Conservation (phyloP, 2,888 invertebrate genomes). For the Eulithis prunata region DNA sequence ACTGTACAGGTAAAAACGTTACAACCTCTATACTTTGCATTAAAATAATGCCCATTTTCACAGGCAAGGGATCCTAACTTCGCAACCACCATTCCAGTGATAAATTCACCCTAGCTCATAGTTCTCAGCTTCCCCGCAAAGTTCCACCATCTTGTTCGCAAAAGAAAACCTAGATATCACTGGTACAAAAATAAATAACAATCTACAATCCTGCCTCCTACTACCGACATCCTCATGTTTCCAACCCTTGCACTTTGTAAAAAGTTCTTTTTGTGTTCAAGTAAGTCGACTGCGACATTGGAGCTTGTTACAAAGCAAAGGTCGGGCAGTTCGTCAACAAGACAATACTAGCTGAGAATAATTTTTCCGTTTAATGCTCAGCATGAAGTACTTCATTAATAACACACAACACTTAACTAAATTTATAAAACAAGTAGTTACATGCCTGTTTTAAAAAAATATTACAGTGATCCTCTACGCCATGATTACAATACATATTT, state of each 20-base stretch:
- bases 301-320: conserved; percentile 80
- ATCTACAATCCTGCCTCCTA: conserved; percentile 69
- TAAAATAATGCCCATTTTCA: conserved; percentile 95
- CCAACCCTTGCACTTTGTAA: conserved; percentile 80
- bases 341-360: conserved; percentile 81
- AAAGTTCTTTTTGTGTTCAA: conserved; percentile 63
- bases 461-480: conserved; percentile 61
- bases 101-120: conserved; percentile 77
- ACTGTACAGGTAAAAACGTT: conserved; percentile 82
- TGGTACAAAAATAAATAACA: conserved; percentile 66
- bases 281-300: conserved; percentile 58
- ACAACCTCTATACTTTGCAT: conserved; percentile 97
- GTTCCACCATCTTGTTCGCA: conserved; percentile 77
- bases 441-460: conserved; percentile 61
- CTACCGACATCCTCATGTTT: conserved; percentile 65
- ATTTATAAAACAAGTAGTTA: conserved; percentile 54
- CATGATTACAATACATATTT: conserved; percentile 57
- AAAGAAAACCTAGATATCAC: conserved; percentile 77
- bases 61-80: conserved; percentile 84
- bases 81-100: conserved; percentile 80
- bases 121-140: conserved; percentile 84
- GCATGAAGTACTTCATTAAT: conserved; percentile 68
- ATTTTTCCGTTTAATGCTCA: conserved; percentile 84
- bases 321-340: conserved; percentile 81
- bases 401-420: conserved; percentile 70